These are phyloP conservation scores for Lycaon pictus DNA, from an alignment of 2,113 vertebrate genomes.

Conservation along the genomic window DNA sequence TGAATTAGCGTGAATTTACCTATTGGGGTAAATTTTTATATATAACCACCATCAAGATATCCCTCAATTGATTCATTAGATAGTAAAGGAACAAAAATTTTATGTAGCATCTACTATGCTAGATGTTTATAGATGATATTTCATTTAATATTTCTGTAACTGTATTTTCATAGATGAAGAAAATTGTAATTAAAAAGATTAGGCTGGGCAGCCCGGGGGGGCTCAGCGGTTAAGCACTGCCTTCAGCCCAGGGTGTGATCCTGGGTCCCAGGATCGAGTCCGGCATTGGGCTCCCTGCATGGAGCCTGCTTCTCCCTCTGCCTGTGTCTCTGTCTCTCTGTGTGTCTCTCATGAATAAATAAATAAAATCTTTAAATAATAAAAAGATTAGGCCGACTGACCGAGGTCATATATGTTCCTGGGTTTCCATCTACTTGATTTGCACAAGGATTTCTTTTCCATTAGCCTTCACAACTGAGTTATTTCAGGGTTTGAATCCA, in stretches of 20 bases:
- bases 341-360: no score
- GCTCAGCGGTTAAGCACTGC: no score
- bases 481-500: background rate
- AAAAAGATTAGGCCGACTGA: background rate
- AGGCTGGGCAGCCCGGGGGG: no score
- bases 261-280: no score
- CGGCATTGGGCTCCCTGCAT: no score
- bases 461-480: background rate
- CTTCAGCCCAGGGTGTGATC: no score
- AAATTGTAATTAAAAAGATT: background rate
- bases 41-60: background rate
- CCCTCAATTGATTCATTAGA: background rate
- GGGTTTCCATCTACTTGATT: background rate
- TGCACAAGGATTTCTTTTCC: background rate
- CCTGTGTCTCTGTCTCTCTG: no score
- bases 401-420: background rate
- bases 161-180: background rate
- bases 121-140: background rate
- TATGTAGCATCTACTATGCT: background rate
- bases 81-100: background rate
- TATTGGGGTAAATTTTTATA: background rate
- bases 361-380: no score
- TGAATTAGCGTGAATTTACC: background rate
- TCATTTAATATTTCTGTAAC: conserved; percentile 3
- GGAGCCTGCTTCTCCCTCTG: no score